Base-by-base conservation (phyloP, 2,113 vertebrate species). In the Sterrhoptilus dennistouni region DNA sequence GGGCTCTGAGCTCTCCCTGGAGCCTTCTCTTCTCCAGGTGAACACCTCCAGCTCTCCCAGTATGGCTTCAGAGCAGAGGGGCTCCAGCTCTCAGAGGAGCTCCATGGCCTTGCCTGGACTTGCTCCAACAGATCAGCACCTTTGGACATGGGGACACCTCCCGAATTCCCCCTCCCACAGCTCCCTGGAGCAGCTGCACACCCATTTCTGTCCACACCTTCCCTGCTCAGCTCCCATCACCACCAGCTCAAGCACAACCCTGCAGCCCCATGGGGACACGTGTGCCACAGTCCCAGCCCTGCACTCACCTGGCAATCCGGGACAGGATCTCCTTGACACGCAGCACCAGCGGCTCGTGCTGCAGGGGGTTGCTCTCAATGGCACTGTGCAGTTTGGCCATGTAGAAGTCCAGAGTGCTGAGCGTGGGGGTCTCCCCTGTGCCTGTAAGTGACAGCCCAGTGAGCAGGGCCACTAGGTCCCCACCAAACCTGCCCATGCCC, bases 391-490 rank as follows among this genome's bases (percentile, higher is more conserved):
- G 98, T 88, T 99, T 99, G 54, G 98, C 99, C 98, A 99, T 98
- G 94, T 99, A 99, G 23, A 99, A 98, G 93, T 99, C 99, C 92
- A 99, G 97, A 19, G 99, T 99, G 74, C 98, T 98, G 77, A 99
- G 97, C 0, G 99, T 99, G 5, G 99, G 99, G 1, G 98, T 99
- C 91, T 99, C 99, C 19, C 99, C 99, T 0, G 99, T 99, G 57
- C 99, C 99, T 99, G 76, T 0, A 19, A 35, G 52, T 5, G 7
- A 36, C 44, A 69, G 57, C 40, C 23, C 36, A 9, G 42, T 95
- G 5, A 95, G 44, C 40, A 56, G 19, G 40, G 45, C 35, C 31
- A 75, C 33, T 7, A 12, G n/a, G 54, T 3, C 21, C 64, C 69
- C 49, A 35, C 1, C 25, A 45, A 83, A n/a, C 33, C 56, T 24